Conservation (phyloP, 2,888 invertebrate species). For the Acanthosoma haemorrhoidale region DNA sequence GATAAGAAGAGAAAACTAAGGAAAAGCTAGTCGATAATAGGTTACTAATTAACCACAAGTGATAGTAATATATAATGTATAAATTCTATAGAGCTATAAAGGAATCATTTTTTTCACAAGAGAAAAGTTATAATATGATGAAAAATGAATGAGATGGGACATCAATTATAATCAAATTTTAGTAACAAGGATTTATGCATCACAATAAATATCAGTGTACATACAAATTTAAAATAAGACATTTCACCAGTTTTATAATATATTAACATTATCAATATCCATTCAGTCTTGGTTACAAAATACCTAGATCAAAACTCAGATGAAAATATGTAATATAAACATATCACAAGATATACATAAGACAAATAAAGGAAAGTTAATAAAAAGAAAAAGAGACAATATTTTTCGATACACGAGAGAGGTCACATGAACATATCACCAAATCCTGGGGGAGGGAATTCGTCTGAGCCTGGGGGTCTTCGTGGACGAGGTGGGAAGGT, state of each 20-base stretch:
- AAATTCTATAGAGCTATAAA: too few relatives aligned
- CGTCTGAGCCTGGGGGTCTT: constrained; percentile 62
- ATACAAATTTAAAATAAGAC: neutral
- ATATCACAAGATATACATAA: constrained; percentile 17
- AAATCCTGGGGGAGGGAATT: constrained; percentile 69
- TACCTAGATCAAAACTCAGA: constrained; percentile 8
- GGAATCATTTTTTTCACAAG: too few relatives aligned
- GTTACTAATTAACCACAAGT: too few relatives aligned
- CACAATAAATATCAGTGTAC: too few relatives aligned
- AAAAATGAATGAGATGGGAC: too few relatives aligned
- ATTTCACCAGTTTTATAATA: neutral
- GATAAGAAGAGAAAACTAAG: too few relatives aligned
- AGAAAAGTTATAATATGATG: too few relatives aligned
- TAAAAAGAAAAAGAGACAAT: constrained; percentile 21
- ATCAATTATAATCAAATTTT: too few relatives aligned
- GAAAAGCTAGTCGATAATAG: too few relatives aligned
- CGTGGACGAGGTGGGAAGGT: constrained; percentile 46
- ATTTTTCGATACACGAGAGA: neutral
- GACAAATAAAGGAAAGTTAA: constrained; percentile 16
- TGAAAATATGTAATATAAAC: constrained; percentile 21
- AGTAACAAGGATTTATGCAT: too few relatives aligned
- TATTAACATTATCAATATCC: neutral
- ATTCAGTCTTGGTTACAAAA: too few relatives aligned
- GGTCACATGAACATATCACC: constrained; percentile 69
- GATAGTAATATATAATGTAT: too few relatives aligned